Base-by-base conservation (phyloP, 2,888 invertebrate species). In the Automeris io region DNA sequence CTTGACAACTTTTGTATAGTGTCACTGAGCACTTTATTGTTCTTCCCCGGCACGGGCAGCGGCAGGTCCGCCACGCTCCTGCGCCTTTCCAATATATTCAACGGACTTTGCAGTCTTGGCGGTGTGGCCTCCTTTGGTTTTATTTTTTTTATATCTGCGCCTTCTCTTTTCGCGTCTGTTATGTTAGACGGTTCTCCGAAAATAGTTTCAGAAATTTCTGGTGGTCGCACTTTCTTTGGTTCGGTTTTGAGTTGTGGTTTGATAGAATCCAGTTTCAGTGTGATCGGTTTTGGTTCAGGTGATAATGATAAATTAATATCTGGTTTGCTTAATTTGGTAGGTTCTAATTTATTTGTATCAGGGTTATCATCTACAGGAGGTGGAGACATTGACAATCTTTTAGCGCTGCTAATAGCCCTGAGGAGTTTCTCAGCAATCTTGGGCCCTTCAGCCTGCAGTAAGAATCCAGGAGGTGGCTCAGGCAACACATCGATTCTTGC, bases 391-490 rank as follows among this genome's bases (percentile, higher is more conserved):
- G 74, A 89, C 43, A 78, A 71, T 52, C 72, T 80, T 65, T 80
- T 90, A 49, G 81, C 90, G 66, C 79, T 90, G 70, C 78, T 90
- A 68, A 76, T 88, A 4, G 90, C 90, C 59, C 90, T 89, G 1
- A 90, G 72, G 2, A 90, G 82, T 57, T 90, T 90, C 49, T 90
- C 90, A 0, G 90, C 90, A 51, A 90, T 90, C 44, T 90, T 90
- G 1, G 89, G 88, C 1, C 86, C 87, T 49, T 87, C 86, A 2
- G 87, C 79, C 46, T 87, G 86, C 7, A 87, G 54, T 1, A 83
- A 62, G 60, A 87, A 87, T 0, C 67, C 82, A 1, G 83, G 80
- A 0, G 87, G 87, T 1, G 87, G 86, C 45, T 87, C 87, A 0
- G 87, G 86, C n/a, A 87, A 46, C 0, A 82, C 83, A 46, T 87